Evolutionary conservation across 2,113 vertebrate genomes (phyloP).

Genomic region (Crotalus tigris): DNA sequence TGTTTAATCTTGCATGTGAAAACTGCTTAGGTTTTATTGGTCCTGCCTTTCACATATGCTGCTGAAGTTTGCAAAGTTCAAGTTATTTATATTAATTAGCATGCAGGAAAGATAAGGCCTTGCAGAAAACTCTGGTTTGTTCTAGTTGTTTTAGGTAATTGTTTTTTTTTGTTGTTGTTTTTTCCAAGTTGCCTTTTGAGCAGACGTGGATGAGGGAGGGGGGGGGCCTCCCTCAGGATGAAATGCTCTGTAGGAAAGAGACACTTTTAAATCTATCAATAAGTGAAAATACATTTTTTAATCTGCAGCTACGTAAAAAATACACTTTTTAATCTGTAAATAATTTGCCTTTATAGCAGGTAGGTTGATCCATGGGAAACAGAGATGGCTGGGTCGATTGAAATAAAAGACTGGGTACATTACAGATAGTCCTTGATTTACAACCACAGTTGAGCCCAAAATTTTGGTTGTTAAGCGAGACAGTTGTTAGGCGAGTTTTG

Average conservation of each 20-base stretch:
- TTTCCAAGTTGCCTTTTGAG: neutral
- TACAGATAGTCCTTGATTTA: neutral
- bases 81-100: neutral
- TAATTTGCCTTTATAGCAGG: neutral
- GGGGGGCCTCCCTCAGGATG: too few relatives aligned
- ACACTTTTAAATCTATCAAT: neutral
- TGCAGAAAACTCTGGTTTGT: neutral
- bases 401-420: neutral
- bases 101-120: neutral
- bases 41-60: neutral
- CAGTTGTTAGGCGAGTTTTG: too few relatives aligned
- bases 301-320: neutral
- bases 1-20: neutral
- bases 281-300: neutral
- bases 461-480: neutral
- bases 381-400: neutral
- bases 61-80: neutral
- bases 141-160: neutral
- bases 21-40: neutral
- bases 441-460: neutral
- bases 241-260: neutral
- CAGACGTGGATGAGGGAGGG: neutral
- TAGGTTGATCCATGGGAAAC: neutral
- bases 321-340: neutral
- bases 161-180: neutral